phyloP scores from a whole-genome alignment of 2,797 vertebrate species.

The Brotogeris chrysoptera region DNA sequence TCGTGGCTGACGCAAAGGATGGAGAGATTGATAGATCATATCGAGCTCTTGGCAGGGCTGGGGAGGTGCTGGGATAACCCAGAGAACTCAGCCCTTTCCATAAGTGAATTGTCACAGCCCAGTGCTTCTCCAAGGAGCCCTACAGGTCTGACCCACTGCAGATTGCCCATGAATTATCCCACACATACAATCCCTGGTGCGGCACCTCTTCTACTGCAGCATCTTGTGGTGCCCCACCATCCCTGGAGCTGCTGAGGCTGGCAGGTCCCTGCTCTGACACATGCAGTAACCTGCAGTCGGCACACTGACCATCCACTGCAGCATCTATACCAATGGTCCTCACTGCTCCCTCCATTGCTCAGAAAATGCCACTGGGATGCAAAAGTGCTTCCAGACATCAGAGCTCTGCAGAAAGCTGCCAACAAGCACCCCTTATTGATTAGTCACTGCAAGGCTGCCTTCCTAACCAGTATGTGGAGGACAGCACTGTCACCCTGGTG shows the following conservation, averaged over 20 bases:
- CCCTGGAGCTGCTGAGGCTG: neutral
- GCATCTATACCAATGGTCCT: neutral
- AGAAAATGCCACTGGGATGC: neutral
- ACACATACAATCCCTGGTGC: neutral
- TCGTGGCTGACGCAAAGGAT: neutral
- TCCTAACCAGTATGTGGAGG: neutral
- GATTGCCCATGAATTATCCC: neutral
- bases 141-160: neutral
- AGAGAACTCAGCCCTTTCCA: neutral
- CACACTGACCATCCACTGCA: accelerated
- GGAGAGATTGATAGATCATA: neutral
- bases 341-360: neutral
- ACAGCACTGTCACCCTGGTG: neutral
- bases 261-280: neutral
- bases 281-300: neutral
- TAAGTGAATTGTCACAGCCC: neutral
- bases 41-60: neutral
- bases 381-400: neutral
- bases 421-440: neutral
- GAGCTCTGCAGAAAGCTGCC: neutral
- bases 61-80: neutral
- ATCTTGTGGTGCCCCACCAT: neutral
- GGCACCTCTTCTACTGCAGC: neutral
- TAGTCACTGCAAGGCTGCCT: neutral
- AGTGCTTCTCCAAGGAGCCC: neutral